Base-by-base conservation (phyloP, 1,140 invertebrate species). In the Zaprionus tsacasi region DNA sequence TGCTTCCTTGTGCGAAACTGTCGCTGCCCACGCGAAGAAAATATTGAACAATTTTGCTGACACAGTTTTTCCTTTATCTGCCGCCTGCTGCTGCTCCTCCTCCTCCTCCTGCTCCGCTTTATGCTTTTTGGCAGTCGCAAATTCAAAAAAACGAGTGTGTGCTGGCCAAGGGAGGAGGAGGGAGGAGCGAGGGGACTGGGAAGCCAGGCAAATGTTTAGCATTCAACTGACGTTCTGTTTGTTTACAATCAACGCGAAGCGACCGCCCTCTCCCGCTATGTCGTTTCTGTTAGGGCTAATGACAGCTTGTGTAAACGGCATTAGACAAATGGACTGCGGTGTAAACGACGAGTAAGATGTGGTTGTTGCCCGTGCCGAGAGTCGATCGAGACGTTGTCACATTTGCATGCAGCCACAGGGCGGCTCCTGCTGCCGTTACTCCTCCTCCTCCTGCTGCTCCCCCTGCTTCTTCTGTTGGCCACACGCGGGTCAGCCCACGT, bases 221-320 rank as follows among this genome's bases (percentile, higher is more conserved):
- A 76, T 76, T 76, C 73, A 76, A 45, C 69, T 71, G 73, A 76
- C 69, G 56, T 66, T 71, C 54, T 76, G 56, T 76, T 76, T 76
- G 61, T 76, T 71, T 76, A 76, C 59, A 70, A 75, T 76, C 55
- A 66, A 25, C 33, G 36, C 43, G 36, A 30, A 25, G 30, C 56
- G 55, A 21, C 30, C 12, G 33, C 65, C 48, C 15, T 13, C 10
- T 2, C 11, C 12, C 15, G 13, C 45, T 35, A 5, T 13, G 13
- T 2, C 13, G 13, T 43, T 7, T n/a, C 36, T 10, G 58, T 58
- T 71, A n/a, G 7, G 70, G 30, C 74, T 76, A 76, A 76, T 72
- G 74, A 66, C 69, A 72, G 72, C 52, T 75, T 70, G 59, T 69
- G 65, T 69, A 75, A 71, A 54, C 36, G 61, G 40, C 50, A 72